Evolutionary conservation across 2,113 vertebrate genomes (phyloP).

Genomic region (Brachyistius frenatus): DNA sequence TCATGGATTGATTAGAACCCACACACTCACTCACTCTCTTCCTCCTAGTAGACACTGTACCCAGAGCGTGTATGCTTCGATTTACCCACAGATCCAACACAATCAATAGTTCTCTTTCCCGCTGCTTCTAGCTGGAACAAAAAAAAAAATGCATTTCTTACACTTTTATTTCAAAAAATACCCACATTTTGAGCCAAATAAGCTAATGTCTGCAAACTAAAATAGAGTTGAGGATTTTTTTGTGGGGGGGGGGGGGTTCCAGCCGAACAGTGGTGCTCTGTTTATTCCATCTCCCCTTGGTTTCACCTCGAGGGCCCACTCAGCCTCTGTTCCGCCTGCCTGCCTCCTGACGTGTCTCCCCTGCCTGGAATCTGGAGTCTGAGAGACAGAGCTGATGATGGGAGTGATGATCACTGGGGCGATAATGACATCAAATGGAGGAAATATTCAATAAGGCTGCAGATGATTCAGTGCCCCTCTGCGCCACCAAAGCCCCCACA

Average conservation of each 20-base stretch:
- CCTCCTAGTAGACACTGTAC: constrained; percentile 18
- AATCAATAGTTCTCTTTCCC: constrained; percentile 26
- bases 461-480: constrained; percentile 73
- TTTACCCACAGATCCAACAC: constrained; percentile 1
- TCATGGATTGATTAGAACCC: constrained; percentile 31
- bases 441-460: constrained; percentile 74
- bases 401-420: constrained; percentile 56
- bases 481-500: constrained; percentile 58
- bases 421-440: constrained; percentile 77
- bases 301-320: constrained; percentile 7
- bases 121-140: constrained; percentile 1
- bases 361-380: constrained; percentile 34
- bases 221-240: neutral
- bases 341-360: neutral
- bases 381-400: constrained; percentile 53
- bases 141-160: constrained; percentile 11
- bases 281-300: constrained; percentile 11
- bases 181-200: neutral
- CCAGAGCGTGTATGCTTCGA: neutral
- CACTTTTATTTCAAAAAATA: neutral
- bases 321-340: neutral
- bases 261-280: neutral
- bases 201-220: neutral
- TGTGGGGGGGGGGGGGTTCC: neutral
- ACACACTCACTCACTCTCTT: constrained; percentile 35